These are phyloP conservation scores for Coracias cyanogaster DNA, from an alignment of 2,797 vertebrate genomes.

Conservation along the genomic window DNA sequence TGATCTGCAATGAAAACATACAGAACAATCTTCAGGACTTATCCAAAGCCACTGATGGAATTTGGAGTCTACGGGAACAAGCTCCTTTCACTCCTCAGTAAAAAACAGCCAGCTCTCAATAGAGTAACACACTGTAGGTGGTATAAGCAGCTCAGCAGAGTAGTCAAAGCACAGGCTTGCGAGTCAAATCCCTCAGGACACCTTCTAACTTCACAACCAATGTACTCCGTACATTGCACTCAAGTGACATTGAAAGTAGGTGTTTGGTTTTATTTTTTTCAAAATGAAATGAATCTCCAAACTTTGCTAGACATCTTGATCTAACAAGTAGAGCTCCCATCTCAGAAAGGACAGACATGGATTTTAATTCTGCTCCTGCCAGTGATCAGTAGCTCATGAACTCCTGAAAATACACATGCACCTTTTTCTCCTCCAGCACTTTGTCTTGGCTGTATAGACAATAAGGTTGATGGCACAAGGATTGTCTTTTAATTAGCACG, in stretches of 20 bases:
- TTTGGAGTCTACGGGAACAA: not conserved
- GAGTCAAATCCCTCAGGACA: not conserved
- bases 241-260: not conserved
- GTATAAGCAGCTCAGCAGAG: not conserved
- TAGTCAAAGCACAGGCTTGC: not conserved
- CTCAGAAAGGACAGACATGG: not conserved
- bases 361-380: not conserved
- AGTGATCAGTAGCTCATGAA: not conserved
- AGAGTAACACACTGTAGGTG: not conserved
- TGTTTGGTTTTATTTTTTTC: rapidly evolving
- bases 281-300: not conserved
- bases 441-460: not conserved
- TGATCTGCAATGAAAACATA: not conserved
- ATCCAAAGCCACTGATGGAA: not conserved
- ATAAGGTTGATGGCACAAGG: not conserved
- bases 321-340: not conserved
- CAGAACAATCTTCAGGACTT: not conserved
- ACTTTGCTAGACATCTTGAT: not conserved
- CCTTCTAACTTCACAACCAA: not conserved
- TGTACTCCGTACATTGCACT: not conserved
- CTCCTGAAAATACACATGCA: rapidly evolving
- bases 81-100: not conserved
- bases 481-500: not conserved
- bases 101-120: not conserved
- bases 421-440: not conserved